Evolutionary conservation across 2,888 invertebrate genomes (phyloP).

Genomic region (Luperina testacea): DNA sequence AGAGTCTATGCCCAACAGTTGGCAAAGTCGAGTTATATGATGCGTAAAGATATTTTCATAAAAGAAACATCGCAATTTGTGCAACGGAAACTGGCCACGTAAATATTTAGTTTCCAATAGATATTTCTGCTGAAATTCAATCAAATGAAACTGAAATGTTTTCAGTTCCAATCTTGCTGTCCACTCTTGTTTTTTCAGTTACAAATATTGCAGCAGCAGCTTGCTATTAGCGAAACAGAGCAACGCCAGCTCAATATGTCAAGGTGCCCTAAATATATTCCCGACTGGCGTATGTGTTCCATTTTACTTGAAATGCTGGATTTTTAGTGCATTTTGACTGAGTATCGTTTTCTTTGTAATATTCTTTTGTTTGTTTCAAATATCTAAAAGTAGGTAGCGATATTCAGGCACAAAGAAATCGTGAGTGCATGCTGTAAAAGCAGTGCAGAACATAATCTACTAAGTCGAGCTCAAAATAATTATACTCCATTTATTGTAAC

Average conservation of each 20-base stretch:
- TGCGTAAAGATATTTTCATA: constrained; percentile 3
- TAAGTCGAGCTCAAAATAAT: not conserved
- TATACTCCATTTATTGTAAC: not conserved
- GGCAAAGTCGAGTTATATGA: not conserved
- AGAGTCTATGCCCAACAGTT: not conserved
- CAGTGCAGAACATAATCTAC: not conserved
- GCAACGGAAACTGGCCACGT: constrained; percentile 16
- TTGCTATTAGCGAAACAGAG: constrained; percentile 46
- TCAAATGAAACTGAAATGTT: constrained; percentile 16
- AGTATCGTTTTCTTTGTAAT: not conserved
- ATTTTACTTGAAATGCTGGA: constrained; percentile 40
- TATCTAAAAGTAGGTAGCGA: not conserved
- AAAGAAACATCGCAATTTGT: constrained; percentile 16
- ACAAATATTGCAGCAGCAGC: constrained; percentile 63
- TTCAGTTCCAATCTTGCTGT: constrained; percentile 26
- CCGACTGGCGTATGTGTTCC: constrained; percentile 46
- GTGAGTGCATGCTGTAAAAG: not conserved
- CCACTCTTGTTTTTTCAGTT: constrained; percentile 55
- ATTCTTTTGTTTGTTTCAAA: not conserved
- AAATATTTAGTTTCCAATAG: constrained; percentile 42
- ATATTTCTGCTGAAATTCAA: constrained; percentile 35
- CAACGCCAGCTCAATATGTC: constrained; percentile 76
- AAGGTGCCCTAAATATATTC: constrained; percentile 81
- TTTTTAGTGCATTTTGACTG: constrained; percentile 6
- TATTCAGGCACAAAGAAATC: not conserved